Percentiles rank a stretch among this genome's conserved stretches.
Conservation (phyloP, 2,797 vertebrate species). For the Phrynocephalus vlangalii region DNA sequence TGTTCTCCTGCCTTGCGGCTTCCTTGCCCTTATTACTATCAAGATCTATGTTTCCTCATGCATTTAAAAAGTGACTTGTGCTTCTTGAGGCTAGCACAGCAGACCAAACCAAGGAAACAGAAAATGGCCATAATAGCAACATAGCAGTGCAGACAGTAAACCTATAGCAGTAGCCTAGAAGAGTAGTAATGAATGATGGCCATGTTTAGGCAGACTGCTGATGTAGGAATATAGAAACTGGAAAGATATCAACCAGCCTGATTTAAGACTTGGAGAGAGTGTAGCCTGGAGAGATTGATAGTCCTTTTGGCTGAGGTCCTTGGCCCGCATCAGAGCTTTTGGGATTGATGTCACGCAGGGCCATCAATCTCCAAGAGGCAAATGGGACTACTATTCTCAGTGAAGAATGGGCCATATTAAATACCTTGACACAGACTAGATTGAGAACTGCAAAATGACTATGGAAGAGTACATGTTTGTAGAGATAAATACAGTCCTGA, state of each 20-base stretch:
- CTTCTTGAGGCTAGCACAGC: conserved; percentile 15
- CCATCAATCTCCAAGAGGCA: conserved; percentile 82
- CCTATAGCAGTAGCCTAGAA: conserved; percentile 68
- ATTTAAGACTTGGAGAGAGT: conserved; percentile 77
- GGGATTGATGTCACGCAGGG: conserved; percentile 78
- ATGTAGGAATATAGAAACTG: conserved; percentile 78
- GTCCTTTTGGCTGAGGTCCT: conserved; percentile 81
- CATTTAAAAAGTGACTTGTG: conserved; percentile 36
- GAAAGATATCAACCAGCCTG: conserved; percentile 79
- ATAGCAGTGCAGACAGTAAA: conserved; percentile 56
- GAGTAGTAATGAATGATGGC: conserved; percentile 76
- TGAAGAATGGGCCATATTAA: conserved; percentile 84
- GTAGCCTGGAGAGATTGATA: conserved; percentile 79
- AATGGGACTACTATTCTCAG: conserved; percentile 79
- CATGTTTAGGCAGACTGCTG: conserved; percentile 79
- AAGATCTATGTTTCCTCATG: conserved; percentile 1
- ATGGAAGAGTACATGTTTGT: conserved; percentile 78
- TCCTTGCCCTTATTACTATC: neutral
- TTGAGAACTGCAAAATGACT: conserved; percentile 81
- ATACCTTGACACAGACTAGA: conserved; percentile 82
- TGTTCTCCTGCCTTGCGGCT: neutral
- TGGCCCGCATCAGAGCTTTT: conserved; percentile 80
- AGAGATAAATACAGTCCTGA: conserved; percentile 76
- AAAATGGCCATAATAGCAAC: conserved; percentile 51
- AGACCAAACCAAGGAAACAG: conserved; percentile 57